Conservation (phyloP, 2,113 vertebrate genomes). For the Alligator sinensis region DNA sequence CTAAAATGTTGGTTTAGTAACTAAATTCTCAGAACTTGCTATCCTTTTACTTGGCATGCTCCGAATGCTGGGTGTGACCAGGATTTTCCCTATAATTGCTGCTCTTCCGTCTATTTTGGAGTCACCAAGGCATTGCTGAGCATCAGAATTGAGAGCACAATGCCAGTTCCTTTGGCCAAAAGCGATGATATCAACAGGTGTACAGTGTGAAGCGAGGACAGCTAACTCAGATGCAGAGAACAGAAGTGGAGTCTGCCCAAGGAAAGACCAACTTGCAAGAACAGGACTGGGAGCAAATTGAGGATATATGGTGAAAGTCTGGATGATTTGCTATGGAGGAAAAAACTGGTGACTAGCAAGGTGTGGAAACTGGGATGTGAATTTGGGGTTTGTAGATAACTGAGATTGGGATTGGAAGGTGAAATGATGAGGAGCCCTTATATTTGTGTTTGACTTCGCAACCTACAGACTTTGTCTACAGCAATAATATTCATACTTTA, state of each 20-base stretch:
- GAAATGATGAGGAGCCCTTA: background rate
- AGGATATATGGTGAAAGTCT: background rate
- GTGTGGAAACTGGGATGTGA: background rate
- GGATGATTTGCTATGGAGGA: background rate
- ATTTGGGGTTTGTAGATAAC: background rate
- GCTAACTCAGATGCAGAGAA: background rate
- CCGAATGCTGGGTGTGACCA: background rate
- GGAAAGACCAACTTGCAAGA: background rate
- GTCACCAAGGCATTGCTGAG: background rate
- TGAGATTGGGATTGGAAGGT: accelerated
- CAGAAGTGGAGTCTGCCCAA: background rate
- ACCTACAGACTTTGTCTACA: background rate
- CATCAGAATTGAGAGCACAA: background rate
- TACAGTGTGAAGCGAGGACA: accelerated
- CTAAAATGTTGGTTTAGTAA: background rate
- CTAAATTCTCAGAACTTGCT: background rate
- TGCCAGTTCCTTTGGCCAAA: background rate
- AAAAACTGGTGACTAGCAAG: background rate
- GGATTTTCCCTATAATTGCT: background rate
- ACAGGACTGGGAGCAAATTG: accelerated
- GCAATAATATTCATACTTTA: background rate
- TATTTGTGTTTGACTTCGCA: background rate
- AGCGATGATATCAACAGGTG: background rate
- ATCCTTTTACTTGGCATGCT: background rate
- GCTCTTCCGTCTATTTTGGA: background rate